phyloP scores from a whole-genome alignment of 1,140 invertebrate species.

The Onthophagus taurus region DNA sequence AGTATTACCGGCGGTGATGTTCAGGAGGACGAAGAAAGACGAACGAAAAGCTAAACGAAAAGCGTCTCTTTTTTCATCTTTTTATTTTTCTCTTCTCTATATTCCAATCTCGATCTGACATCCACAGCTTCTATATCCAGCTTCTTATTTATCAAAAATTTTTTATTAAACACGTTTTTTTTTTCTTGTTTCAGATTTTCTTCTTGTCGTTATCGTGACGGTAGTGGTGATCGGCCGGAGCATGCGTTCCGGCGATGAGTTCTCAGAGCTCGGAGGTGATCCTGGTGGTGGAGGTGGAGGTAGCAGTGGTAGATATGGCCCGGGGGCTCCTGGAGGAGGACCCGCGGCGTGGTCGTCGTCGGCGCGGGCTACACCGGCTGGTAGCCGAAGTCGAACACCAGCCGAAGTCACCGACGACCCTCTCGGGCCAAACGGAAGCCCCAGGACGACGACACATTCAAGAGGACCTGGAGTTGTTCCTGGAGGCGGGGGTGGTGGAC shows the following conservation, averaged over 20 bases:
- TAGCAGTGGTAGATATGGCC: constrained; percentile 40
- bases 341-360: no score
- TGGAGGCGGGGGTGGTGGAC: no score
- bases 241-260: constrained; percentile 43
- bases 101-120: no score
- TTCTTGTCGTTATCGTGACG: constrained; percentile 34
- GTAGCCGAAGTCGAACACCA: constrained; percentile 32
- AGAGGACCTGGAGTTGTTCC: no score
- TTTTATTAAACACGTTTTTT: constrained; percentile 2
- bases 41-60: no score
- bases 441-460: constrained; percentile 33
- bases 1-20: no score
- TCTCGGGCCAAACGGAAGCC: constrained; percentile 34
- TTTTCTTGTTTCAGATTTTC: constrained; percentile 26
- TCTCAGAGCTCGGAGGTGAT: constrained; percentile 43
- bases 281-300: constrained; percentile 35
- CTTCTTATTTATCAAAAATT: no score
- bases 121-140: no score
- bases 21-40: no score
- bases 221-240: constrained; percentile 27
- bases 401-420: constrained; percentile 40
- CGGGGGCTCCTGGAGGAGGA: constrained; percentile 42
- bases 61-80: no score
- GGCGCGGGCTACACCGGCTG: constrained; percentile 32
- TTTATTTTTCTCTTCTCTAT: no score